phyloP scores from a whole-genome alignment of 2,888 invertebrate genomes.

The Spisula subtruncata region DNA sequence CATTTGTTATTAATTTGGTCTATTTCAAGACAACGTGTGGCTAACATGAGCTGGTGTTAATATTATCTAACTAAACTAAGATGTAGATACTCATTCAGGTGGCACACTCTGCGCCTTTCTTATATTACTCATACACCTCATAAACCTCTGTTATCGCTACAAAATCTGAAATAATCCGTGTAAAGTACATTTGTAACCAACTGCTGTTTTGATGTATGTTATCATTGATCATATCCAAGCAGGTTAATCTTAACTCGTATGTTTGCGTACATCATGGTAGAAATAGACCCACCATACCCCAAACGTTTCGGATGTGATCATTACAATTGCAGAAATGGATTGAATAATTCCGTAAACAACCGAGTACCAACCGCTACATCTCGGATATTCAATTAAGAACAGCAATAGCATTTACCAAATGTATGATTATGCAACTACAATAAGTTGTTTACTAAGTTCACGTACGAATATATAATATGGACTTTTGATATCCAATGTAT shows the following conservation, averaged over 20 bases:
- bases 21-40: not conserved
- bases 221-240: not conserved
- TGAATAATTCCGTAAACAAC: not conserved
- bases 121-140: not conserved
- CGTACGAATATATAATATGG: too few relatives aligned
- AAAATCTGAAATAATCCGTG: not conserved
- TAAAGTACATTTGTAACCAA: conserved; percentile 7
- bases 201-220: not conserved
- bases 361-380: not conserved
- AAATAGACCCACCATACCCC: not conserved
- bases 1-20: too few relatives aligned
- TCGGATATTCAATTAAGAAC: not conserved
- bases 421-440: not conserved
- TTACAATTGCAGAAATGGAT: not conserved
- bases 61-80: not conserved
- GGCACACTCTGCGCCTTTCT: not conserved
- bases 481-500: too few relatives aligned
- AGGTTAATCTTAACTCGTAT: not conserved
- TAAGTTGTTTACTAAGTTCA: not conserved
- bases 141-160: not conserved
- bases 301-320: not conserved
- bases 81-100: not conserved
- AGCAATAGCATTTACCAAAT: not conserved
- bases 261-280: not conserved
- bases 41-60: not conserved